These are phyloP conservation scores for Heteractis magnifica DNA, from an alignment of 92 coral and sea anemone genomes.

Conservation along the genomic window DNA sequence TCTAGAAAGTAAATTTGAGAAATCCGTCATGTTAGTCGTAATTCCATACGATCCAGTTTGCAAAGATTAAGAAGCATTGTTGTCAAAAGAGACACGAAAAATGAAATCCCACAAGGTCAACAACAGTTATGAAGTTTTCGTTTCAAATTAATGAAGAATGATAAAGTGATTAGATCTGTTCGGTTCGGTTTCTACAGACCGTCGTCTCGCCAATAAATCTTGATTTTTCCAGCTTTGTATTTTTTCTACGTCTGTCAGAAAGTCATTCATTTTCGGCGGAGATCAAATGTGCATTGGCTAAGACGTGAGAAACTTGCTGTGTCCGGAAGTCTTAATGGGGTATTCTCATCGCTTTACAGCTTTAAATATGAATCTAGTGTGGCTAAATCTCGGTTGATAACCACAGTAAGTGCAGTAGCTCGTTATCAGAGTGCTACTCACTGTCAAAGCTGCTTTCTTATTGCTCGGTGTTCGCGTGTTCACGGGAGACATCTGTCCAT, in stretches of 20 bases:
- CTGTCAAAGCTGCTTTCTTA: background rate
- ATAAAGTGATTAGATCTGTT: background rate
- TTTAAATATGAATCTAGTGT: constrained; percentile 29
- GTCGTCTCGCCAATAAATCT: background rate
- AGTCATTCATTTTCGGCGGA: background rate
- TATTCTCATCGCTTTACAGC: constrained; percentile 11
- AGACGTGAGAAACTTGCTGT: background rate
- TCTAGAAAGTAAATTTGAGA: background rate
- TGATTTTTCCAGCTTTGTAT: background rate
- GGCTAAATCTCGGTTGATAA: constrained; percentile 27
- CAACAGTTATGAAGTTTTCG: background rate
- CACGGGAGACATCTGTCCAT: background rate
- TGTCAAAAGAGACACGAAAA: background rate
- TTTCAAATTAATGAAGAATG: background rate
- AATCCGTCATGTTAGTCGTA: background rate
- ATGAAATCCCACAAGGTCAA: background rate
- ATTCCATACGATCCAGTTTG: background rate
- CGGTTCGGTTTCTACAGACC: background rate
- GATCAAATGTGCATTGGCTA: background rate
- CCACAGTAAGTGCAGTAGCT: constrained; percentile 2
- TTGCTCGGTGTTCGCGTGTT: background rate
- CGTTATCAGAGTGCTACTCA: constrained; percentile 7
- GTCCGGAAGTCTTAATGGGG: constrained; percentile 13
- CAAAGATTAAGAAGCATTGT: background rate
- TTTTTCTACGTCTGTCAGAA: background rate